phyloP scores from a whole-genome alignment of 2,797 vertebrate species.

The Sebastes minor region DNA sequence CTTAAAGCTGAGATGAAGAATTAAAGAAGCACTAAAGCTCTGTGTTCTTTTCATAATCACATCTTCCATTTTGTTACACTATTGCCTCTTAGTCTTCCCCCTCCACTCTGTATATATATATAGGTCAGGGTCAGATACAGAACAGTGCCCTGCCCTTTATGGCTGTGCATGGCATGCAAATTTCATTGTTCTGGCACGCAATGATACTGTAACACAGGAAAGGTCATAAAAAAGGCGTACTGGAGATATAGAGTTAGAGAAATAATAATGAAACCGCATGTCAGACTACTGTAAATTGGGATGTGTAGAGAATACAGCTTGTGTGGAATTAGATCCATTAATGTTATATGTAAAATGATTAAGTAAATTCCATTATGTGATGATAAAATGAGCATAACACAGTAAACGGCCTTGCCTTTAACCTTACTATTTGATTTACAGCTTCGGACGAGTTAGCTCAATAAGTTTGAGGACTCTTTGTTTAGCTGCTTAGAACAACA shows the following conservation, averaged over 20 bases:
- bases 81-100: background rate
- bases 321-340: background rate
- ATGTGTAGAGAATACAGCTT: background rate
- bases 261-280: background rate
- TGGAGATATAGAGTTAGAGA: background rate
- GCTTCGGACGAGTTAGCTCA: background rate
- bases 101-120: background rate
- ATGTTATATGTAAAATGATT: background rate
- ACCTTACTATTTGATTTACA: background rate
- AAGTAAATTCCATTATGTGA: background rate
- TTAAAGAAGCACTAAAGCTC: constrained; percentile 1
- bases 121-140: background rate
- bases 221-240: background rate
- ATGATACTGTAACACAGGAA: background rate
- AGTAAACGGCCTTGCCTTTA: background rate
- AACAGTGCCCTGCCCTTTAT: background rate
- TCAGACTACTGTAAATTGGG: background rate
- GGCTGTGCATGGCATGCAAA: background rate
- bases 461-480: background rate
- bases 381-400: background rate
- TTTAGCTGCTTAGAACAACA: background rate
- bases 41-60: background rate
- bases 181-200: background rate
- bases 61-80: background rate
- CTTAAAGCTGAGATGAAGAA: background rate